These are phyloP conservation scores for Heliornis fulica DNA, from an alignment of 2,113 vertebrate species.

Conservation along the genomic window DNA sequence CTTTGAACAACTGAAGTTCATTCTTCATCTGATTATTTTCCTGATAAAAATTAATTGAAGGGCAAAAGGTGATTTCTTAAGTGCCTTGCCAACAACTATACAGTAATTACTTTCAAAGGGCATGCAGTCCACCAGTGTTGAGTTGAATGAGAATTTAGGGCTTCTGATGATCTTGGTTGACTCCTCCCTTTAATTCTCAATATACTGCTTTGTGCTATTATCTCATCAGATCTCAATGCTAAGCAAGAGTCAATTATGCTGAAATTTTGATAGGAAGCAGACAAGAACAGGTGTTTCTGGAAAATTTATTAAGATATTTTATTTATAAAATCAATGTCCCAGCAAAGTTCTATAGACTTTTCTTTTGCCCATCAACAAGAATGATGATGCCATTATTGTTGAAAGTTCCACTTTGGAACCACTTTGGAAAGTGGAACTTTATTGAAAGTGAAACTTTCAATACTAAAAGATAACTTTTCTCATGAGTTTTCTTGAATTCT, in stretches of 20 bases:
- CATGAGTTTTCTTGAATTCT: neutral
- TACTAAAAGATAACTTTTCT: no score
- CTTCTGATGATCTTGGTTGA: neutral
- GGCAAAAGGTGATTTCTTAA: neutral
- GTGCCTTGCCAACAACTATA: neutral
- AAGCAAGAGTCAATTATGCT: neutral
- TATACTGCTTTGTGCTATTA: neutral
- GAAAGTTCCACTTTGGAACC: no score
- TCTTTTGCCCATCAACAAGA: no score
- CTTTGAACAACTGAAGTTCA: neutral
- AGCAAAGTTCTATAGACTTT: neutral
- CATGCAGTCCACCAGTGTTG: neutral
- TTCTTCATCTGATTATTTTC: neutral
- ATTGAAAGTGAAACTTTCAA: no score
- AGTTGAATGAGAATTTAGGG: neutral
- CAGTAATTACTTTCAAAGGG: neutral
- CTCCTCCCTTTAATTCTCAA: neutral
- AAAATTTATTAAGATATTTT: neutral
- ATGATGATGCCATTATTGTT: no score
- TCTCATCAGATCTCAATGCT: neutral
- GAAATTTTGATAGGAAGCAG: neutral
- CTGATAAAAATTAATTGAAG: neutral
- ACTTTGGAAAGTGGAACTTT: no score
- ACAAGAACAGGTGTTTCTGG: conserved; percentile 24
- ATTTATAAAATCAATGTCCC: neutral